Evolutionary conservation across 2,113 vertebrate genomes (phyloP).

Genomic region (Vidua chalybeata): DNA sequence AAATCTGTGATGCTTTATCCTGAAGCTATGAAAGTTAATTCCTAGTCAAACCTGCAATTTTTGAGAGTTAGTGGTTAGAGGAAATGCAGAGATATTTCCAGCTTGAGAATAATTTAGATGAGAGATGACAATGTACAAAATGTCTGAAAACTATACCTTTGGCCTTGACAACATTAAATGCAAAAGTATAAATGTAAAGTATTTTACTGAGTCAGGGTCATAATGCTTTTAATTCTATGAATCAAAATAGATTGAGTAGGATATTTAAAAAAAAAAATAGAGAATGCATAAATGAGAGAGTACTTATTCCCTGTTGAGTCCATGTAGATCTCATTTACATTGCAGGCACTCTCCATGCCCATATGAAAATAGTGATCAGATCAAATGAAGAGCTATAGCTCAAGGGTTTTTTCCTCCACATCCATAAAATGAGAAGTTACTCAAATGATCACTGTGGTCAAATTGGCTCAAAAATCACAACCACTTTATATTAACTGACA

Average conservation of each 20-base stretch:
- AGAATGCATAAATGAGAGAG: not conserved
- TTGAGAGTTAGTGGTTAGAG: not conserved
- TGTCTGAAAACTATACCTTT: not conserved
- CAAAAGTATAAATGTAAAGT: not conserved
- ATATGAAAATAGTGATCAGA: not conserved
- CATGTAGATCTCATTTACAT: not conserved
- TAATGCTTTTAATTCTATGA: not conserved
- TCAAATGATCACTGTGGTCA: not conserved
- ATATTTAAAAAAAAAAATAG: not conserved
- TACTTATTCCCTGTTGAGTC: not conserved
- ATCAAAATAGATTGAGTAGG: not conserved
- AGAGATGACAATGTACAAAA: not conserved
- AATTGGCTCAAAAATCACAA: conserved; percentile 21
- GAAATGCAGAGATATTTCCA: not conserved
- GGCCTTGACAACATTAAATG: not conserved
- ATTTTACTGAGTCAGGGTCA: not conserved
- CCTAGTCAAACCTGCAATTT: not conserved
- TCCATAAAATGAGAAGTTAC: conserved; percentile 3
- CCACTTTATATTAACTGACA: not conserved
- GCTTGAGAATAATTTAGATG: not conserved
- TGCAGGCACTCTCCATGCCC: not conserved
- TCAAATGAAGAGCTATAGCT: not conserved
- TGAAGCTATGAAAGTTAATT: not conserved
- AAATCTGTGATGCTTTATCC: not conserved
- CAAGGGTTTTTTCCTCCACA: not conserved